Percentiles rank a stretch among this genome's conserved stretches.
phyloP scores from a whole-genome alignment of 1,140 invertebrate species.

The Calliphora vicina region DNA sequence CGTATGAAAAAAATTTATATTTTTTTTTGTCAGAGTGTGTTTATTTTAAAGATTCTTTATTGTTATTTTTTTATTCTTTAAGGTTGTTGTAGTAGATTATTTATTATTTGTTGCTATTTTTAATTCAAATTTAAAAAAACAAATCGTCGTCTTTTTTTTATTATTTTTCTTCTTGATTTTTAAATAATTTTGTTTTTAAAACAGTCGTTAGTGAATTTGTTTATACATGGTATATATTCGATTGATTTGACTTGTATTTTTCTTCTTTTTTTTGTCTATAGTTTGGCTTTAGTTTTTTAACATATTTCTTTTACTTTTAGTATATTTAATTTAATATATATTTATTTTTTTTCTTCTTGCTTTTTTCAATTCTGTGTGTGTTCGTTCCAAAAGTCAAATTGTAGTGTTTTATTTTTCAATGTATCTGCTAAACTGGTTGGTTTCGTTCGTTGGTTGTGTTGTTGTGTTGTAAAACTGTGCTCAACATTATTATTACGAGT shows the following conservation, averaged over 20 bases:
- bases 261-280: not conserved
- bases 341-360: not conserved
- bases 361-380: not conserved
- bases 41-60: not conserved
- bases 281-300: not conserved
- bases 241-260: not conserved
- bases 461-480: not conserved
- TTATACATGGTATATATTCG: not conserved
- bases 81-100: not conserved
- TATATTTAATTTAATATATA: not conserved
- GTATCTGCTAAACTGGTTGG: conserved; percentile 26
- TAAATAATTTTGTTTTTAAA: not conserved
- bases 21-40: not conserved
- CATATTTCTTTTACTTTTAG: not conserved
- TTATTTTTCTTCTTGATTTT: not conserved
- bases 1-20: not conserved
- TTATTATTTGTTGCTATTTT: not conserved
- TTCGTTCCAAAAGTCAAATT: conserved; percentile 17
- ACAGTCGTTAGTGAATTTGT: too few relatives aligned
- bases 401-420: conserved; percentile 16
- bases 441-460: too few relatives aligned
- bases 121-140: not conserved
- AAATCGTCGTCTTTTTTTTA: not conserved
- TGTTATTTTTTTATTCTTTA: not conserved
- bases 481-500: not conserved